Evolutionary conservation across 2,113 vertebrate species (phyloP).

Genomic region (Tyrannus savana): DNA sequence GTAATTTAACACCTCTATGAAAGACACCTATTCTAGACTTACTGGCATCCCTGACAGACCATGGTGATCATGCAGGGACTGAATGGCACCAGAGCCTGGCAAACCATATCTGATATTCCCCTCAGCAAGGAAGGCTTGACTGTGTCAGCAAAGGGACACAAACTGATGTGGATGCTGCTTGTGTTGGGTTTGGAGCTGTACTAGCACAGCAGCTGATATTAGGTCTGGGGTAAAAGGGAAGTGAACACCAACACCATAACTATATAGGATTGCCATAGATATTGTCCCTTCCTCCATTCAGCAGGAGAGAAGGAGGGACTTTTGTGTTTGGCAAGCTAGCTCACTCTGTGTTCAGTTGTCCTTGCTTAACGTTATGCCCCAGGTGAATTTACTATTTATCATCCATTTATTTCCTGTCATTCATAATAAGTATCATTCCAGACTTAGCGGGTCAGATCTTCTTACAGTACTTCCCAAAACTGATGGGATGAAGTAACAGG

Average conservation of each 20-base stretch:
- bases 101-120: not conserved
- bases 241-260: not conserved
- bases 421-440: not conserved
- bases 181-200: not conserved
- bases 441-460: not conserved
- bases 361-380: not conserved
- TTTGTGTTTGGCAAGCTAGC: not conserved
- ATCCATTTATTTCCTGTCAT: not conserved
- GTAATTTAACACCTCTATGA: conserved; percentile 11
- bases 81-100: not conserved
- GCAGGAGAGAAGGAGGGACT: not conserved
- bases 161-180: not conserved
- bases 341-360: not conserved
- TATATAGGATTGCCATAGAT: not conserved
- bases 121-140: not conserved
- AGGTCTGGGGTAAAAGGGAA: not conserved
- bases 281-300: not conserved
- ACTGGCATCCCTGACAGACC: not conserved
- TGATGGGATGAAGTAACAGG: not conserved
- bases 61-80: not conserved
- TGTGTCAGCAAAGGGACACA: not conserved
- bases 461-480: not conserved
- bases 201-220: not conserved
- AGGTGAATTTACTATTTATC: not conserved
- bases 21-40: not conserved